A percentile compares a stretch with the other conserved stretches of the same genome.
These are phyloP conservation scores for Labeo rohita DNA, from an alignment of 2,113 vertebrate species.

Conservation along the genomic window DNA sequence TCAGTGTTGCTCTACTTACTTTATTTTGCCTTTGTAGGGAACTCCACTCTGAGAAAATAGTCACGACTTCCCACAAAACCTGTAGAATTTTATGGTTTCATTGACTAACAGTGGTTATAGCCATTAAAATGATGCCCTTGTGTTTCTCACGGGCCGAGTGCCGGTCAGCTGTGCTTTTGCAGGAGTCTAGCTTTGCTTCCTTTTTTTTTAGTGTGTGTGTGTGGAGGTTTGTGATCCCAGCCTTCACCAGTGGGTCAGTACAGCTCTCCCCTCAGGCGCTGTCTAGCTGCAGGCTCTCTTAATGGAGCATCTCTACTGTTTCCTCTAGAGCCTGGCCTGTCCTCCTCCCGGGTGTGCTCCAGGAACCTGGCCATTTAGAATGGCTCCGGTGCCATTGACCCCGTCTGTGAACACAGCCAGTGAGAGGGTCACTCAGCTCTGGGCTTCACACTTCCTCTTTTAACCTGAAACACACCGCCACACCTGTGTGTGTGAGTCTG, in stretches of 20 bases:
- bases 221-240: slow-evolving; percentile 43
- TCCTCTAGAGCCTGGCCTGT: slow-evolving; percentile 61
- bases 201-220: slow-evolving; percentile 51
- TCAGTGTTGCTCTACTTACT: background rate
- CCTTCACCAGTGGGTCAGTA: slow-evolving; percentile 54
- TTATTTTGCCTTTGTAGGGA: background rate
- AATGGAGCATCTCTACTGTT: slow-evolving; percentile 61
- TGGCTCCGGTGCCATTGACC: slow-evolving; percentile 66
- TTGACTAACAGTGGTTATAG: background rate
- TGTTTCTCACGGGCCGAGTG: slow-evolving; percentile 17
- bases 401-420: slow-evolving; percentile 60
- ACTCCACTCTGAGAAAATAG: background rate
- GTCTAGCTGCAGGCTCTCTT: slow-evolving; percentile 76
- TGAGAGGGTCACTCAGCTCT: slow-evolving; percentile 55
- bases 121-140: too few relatives aligned
- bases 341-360: slow-evolving; percentile 65
- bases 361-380: slow-evolving; percentile 68
- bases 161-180: slow-evolving; percentile 36
- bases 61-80: background rate
- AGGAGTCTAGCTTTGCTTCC: background rate
- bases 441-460: slow-evolving; percentile 51
- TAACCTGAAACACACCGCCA: slow-evolving; percentile 54
- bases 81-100: background rate
- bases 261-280: slow-evolving; percentile 70
- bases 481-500: slow-evolving; percentile 40